Evolutionary conservation across 1,140 invertebrate species (phyloP).

Genomic region (Sminthurides bifidus): DNA sequence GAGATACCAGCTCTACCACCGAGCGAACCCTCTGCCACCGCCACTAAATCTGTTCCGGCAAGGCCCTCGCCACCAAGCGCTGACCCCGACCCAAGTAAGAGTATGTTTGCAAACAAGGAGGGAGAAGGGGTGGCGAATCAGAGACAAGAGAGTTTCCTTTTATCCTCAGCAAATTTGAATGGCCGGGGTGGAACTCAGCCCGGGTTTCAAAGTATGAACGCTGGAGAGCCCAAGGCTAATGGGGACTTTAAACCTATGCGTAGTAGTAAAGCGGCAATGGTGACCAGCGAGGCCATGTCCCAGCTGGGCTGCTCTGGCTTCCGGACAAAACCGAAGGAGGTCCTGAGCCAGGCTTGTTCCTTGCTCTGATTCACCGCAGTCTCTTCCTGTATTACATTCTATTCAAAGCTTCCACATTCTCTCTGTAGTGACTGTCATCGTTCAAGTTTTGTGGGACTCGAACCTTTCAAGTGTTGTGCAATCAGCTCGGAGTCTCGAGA

Average conservation of each 20-base stretch:
- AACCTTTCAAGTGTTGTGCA: too few relatives aligned
- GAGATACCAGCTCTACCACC: too few relatives aligned
- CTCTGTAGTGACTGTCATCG: too few relatives aligned
- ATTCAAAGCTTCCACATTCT: too few relatives aligned
- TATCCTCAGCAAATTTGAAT: conserved; percentile 14
- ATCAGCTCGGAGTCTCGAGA: too few relatives aligned
- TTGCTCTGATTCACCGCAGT: conserved; percentile 27
- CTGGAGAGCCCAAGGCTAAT: not conserved
- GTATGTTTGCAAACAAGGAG: not conserved
- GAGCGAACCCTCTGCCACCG: too few relatives aligned
- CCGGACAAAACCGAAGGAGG: conserved; percentile 26
- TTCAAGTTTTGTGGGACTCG: too few relatives aligned
- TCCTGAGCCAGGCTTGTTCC: conserved; percentile 26
- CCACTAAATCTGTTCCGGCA: too few relatives aligned
- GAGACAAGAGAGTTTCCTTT: conserved; percentile 22
- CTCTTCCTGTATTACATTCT: not conserved
- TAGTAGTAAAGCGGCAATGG: conserved; percentile 26
- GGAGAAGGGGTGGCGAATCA: conserved; percentile 13
- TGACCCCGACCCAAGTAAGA: not conserved
- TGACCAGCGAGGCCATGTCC: conserved; percentile 29
- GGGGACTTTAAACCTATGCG: conserved; percentile 14
- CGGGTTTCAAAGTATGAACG: not conserved
- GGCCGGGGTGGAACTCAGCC: not conserved
- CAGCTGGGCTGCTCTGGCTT: conserved; percentile 30
- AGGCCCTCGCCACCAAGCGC: too few relatives aligned